These are phyloP conservation scores for Diorhabda sublineata DNA, from an alignment of 1,140 invertebrate species.

Conservation along the genomic window DNA sequence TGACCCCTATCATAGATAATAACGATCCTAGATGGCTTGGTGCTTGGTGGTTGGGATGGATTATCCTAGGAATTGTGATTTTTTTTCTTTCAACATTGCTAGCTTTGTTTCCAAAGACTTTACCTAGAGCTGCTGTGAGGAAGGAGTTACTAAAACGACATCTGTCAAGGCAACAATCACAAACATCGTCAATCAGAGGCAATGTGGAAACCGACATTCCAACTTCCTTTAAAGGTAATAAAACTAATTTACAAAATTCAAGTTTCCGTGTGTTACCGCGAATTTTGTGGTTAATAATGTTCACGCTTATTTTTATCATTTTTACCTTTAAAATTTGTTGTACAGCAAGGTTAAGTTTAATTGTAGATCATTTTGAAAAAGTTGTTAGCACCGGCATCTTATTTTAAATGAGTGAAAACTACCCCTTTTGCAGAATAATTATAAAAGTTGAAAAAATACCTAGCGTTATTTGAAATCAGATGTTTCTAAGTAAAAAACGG, in stretches of 20 bases:
- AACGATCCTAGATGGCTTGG: slow-evolving; percentile 72
- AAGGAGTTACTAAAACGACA: slow-evolving; percentile 49
- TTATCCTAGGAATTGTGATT: slow-evolving; percentile 61
- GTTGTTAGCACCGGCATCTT: too few relatives aligned
- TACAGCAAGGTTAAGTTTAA: too few relatives aligned
- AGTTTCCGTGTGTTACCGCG: too few relatives aligned
- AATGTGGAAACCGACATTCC: slow-evolving; percentile 43
- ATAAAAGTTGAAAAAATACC: too few relatives aligned
- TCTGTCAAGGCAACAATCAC: slow-evolving; percentile 47
- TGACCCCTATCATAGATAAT: slow-evolving; percentile 64
- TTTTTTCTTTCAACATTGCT: slow-evolving; percentile 61
- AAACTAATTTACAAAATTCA: not conserved
- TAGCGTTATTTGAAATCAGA: too few relatives aligned
- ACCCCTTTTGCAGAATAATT: too few relatives aligned
- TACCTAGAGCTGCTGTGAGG: slow-evolving; percentile 58
- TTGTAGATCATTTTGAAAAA: too few relatives aligned
- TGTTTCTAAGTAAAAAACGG: too few relatives aligned
- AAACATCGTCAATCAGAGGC: slow-evolving; percentile 34
- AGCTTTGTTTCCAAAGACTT: slow-evolving; percentile 61
- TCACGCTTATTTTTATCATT: slow-evolving; percentile 4
- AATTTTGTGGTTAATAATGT: too few relatives aligned
- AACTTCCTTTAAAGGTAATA: slow-evolving; percentile 43
- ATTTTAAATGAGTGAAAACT: too few relatives aligned
- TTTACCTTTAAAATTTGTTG: not conserved
- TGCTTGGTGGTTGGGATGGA: slow-evolving; percentile 78